Base-by-base conservation (phyloP, 2,113 vertebrate species). In the Petaurus breviceps region DNA sequence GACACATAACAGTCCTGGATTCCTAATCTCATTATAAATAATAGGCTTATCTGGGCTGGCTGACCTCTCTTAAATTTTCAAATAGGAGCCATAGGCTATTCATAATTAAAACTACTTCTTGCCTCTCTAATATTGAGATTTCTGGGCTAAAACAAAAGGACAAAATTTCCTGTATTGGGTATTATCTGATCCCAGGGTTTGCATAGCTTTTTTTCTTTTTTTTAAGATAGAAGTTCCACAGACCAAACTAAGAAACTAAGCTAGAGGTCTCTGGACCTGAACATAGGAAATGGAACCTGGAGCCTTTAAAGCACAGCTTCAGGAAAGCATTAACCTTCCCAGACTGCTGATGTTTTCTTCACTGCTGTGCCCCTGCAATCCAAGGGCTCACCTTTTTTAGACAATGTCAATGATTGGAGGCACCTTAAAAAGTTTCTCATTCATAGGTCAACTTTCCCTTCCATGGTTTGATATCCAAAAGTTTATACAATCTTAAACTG, bases 11-110 rank as follows among this genome's bases (percentile, higher is more conserved):
- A 93, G 90, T 51, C 54, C 12, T n/a, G 92, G 37, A 96, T 91
- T 49, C 37, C 19, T 95, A 95, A 95, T 94, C 91, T 93, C 94
- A 93, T 61, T 50, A 95, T 96, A 95, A 96, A 93, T 96, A 68
- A 97, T 93, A 55, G 23, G 68, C 49, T 94, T 84, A 92, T 84
- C 61, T 91, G 93, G 91, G 46, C 23, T 2, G 7, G n/a, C 68
- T 23, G 68, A 84, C n/a, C 68, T 84, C 68, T 43, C 37, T 93
- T n/a, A 57, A 14, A 61, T 77, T 95, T 92, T 95, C 43, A 46
- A 93, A 43, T 23, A 77, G 68, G 68, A 37, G n/a, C 19, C 68
- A 84, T 43, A 84, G 19, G n/a, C 68, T 92, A 92, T 84, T 95
- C 61, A 95, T 19, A 95, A 47, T 95, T 92, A 95, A 94, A 95